A percentile compares a stretch with the other conserved stretches of the same genome.
These are phyloP conservation scores for Perizoma affinitatum DNA, from an alignment of 2,888 invertebrate genomes.

Conservation along the genomic window DNA sequence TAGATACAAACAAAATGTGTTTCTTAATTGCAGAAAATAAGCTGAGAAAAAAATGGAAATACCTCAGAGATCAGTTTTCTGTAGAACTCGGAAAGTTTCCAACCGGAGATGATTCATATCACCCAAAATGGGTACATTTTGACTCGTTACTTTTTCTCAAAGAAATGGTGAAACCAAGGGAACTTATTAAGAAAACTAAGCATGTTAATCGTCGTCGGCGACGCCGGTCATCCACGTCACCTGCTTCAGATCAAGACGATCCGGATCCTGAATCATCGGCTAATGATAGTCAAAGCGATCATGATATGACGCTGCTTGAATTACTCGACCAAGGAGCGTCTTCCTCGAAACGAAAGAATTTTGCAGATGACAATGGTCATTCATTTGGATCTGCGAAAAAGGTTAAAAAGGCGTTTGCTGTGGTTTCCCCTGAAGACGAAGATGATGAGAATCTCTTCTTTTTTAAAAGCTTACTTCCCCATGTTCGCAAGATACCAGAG, in stretches of 20 bases:
- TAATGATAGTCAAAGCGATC: conserved; percentile 21
- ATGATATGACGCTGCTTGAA: conserved; percentile 18
- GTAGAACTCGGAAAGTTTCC: conserved; percentile 32
- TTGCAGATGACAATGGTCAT: conserved; percentile 18
- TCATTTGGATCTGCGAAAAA: conserved; percentile 11
- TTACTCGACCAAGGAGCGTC: conserved; percentile 18
- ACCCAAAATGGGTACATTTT: conserved; percentile 36
- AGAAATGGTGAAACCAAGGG: conserved; percentile 34
- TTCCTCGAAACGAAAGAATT: conserved; percentile 22
- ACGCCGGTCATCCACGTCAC: conserved; percentile 14
- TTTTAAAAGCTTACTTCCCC: conserved; percentile 34
- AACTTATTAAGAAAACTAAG: conserved; percentile 16
- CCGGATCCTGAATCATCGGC: conserved; percentile 15
- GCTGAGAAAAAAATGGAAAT: conserved; percentile 37
- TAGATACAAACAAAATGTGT: background rate
- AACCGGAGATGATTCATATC: conserved; percentile 25
- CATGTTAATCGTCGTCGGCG: conserved; percentile 1
- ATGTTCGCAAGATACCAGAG: conserved; percentile 31
- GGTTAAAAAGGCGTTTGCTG: conserved; percentile 6
- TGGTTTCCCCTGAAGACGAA: conserved; percentile 14
- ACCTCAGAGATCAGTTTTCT: conserved; percentile 36
- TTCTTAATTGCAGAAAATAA: conserved; percentile 32
- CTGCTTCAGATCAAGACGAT: conserved; percentile 15
- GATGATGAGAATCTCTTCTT: conserved; percentile 31
- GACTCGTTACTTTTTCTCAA: conserved; percentile 34